Conservation (phyloP, 2,888 invertebrate genomes). For the Sarcophaga caerulescens region DNA sequence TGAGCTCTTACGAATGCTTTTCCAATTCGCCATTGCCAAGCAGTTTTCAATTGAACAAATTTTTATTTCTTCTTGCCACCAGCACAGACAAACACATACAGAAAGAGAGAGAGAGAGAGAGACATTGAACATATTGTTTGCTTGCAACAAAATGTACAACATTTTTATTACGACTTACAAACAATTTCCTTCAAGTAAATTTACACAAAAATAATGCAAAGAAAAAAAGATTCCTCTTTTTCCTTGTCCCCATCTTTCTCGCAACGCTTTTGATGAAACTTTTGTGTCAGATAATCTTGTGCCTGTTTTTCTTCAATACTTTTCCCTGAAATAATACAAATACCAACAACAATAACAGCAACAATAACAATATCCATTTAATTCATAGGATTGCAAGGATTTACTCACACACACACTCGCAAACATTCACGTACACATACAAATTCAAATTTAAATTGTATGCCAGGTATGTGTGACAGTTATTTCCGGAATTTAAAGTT, state of each 20-base stretch:
- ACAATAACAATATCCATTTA: constrained; percentile 34
- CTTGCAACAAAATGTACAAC: constrained; percentile 16
- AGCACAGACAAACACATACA: background rate
- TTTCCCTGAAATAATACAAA: background rate
- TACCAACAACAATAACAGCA: too few species aligned
- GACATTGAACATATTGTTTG: background rate
- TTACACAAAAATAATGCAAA: constrained; percentile 6
- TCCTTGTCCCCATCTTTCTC: too few species aligned
- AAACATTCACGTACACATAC: background rate
- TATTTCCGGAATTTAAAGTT: constrained; percentile 51
- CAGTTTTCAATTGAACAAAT: background rate
- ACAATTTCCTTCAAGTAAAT: constrained; percentile 17
- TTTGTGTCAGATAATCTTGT: constrained; percentile 53
- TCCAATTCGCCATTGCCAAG: too few species aligned
- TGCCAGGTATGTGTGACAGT: constrained; percentile 53
- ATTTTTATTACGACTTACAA: constrained; percentile 27
- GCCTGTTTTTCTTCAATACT: background rate
- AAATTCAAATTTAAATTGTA: constrained; percentile 18
- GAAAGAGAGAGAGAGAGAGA: background rate
- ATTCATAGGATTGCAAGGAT: constrained; percentile 23
- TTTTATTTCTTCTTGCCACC: background rate
- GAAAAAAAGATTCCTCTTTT: background rate
- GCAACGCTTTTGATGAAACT: constrained; percentile 39
- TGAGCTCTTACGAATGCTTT: too few species aligned
- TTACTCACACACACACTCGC: background rate